Conservation (phyloP, 2,797 vertebrate genomes). For the Bradypodion ventrale region DNA sequence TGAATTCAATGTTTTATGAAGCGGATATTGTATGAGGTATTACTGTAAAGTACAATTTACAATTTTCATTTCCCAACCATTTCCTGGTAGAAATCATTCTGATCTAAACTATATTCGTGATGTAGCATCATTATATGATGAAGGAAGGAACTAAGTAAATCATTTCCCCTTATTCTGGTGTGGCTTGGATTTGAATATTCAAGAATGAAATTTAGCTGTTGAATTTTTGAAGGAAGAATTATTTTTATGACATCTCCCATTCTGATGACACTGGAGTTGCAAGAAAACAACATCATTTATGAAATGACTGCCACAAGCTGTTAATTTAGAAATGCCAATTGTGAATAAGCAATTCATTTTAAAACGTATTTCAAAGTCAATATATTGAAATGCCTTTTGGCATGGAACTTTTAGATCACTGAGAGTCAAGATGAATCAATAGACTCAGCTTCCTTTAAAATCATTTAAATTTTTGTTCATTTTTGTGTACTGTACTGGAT, state of each 20-base stretch:
- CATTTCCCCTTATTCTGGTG: conserved; percentile 5
- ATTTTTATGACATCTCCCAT: conserved; percentile 22
- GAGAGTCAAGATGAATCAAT: neutral
- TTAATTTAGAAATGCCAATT: conserved; percentile 46
- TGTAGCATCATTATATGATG: conserved; percentile 22
- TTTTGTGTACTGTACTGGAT: neutral
- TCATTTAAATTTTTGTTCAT: conserved; percentile 20
- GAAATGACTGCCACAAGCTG: conserved; percentile 25
- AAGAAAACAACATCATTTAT: conserved; percentile 45
- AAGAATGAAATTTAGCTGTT: conserved; percentile 34
- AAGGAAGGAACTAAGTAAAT: conserved; percentile 29
- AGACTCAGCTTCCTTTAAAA: neutral
- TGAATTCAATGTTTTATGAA: too few relatives aligned
- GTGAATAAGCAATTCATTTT: conserved; percentile 43
- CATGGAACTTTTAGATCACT: conserved; percentile 2
- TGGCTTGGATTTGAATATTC: conserved; percentile 52
- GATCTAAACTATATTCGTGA: conserved; percentile 20
- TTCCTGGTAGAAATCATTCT: conserved; percentile 19
- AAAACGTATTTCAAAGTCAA: conserved; percentile 37
- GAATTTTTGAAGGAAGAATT: conserved; percentile 64
- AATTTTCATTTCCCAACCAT: conserved; percentile 27
- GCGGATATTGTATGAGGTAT: too few relatives aligned
- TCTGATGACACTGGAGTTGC: conserved; percentile 20
- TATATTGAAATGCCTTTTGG: neutral
- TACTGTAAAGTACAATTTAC: conserved; percentile 44